Conservation (phyloP, 2,113 vertebrate species). For the Dolichallabes microphthalmus region DNA sequence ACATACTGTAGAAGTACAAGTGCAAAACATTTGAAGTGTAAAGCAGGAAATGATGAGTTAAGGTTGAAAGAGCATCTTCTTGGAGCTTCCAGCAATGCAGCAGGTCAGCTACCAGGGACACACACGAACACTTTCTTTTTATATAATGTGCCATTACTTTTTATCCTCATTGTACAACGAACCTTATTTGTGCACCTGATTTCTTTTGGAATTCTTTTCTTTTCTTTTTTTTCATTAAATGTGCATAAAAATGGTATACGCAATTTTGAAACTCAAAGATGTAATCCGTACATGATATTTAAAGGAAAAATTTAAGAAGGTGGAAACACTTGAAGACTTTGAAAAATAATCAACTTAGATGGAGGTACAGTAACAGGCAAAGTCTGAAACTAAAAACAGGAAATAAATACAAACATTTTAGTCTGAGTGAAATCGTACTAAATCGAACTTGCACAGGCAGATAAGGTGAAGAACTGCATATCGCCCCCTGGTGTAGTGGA, state of each 20-base stretch:
- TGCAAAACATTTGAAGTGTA: too few relatives aligned
- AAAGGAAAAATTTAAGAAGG: not conserved
- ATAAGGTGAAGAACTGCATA: too few relatives aligned
- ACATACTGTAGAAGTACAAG: too few relatives aligned
- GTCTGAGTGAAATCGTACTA: too few relatives aligned
- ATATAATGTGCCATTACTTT: not conserved
- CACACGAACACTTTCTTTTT: not conserved
- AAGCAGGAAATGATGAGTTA: not conserved
- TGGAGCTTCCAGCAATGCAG: not conserved
- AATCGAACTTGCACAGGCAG: too few relatives aligned
- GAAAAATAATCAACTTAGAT: too few relatives aligned
- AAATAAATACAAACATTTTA: too few relatives aligned
- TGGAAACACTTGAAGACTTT: not conserved
- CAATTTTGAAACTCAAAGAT: not conserved
- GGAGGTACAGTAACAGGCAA: too few relatives aligned
- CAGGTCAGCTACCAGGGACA: not conserved
- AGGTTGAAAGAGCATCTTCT: not conserved
- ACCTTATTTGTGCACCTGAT: not conserved
- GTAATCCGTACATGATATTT: not conserved
- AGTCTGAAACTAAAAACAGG: too few relatives aligned
- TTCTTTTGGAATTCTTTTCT: not conserved
- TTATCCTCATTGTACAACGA: not conserved
- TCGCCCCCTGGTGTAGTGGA: too few relatives aligned
- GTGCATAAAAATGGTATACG: not conserved
- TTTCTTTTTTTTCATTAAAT: not conserved